phyloP scores from a whole-genome alignment of 1,140 invertebrate genomes.

The Pogonognathellus flavescens region DNA sequence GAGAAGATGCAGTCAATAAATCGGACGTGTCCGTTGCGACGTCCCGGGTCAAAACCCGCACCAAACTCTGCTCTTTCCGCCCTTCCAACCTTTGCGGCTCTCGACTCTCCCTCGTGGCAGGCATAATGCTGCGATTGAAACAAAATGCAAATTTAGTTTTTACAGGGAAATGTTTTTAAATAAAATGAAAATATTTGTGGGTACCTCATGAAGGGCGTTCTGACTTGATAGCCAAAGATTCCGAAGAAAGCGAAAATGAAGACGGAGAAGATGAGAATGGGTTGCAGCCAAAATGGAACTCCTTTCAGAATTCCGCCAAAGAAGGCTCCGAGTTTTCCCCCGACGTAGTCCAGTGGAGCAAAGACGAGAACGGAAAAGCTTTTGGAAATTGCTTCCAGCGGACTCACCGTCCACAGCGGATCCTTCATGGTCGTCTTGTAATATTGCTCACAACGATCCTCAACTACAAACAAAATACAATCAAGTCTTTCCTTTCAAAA shows the following conservation, averaged over 20 bases:
- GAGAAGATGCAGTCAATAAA: not conserved
- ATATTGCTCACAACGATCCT: slow-evolving; percentile 59
- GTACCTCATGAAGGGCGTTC: slow-evolving; percentile 51
- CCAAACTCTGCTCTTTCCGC: not conserved
- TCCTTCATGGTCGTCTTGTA: slow-evolving; percentile 56
- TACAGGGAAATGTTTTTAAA: too few species aligned
- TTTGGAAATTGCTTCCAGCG: slow-evolving; percentile 59
- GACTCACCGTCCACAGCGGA: slow-evolving; percentile 58
- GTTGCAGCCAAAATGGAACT: slow-evolving; percentile 57
- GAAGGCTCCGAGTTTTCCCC: slow-evolving; percentile 55
- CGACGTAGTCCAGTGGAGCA: slow-evolving; percentile 57
- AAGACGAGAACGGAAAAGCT: slow-evolving; percentile 54
- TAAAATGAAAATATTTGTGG: too few species aligned
- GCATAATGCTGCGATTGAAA: not conserved
- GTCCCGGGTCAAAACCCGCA: slow-evolving; percentile 1
- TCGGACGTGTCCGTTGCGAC: slow-evolving; percentile 19
- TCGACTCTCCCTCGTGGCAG: not conserved
- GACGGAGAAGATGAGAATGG: slow-evolving; percentile 25
- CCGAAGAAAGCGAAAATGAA: slow-evolving; percentile 58
- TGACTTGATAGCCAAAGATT: slow-evolving; percentile 53
- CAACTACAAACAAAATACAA: not conserved
- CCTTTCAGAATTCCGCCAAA: not conserved
- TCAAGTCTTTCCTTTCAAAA: not conserved
- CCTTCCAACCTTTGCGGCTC: not conserved
- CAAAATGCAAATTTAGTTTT: not conserved